Conservation (phyloP, 2,888 invertebrate species). For the Cataglyphis livida region DNA sequence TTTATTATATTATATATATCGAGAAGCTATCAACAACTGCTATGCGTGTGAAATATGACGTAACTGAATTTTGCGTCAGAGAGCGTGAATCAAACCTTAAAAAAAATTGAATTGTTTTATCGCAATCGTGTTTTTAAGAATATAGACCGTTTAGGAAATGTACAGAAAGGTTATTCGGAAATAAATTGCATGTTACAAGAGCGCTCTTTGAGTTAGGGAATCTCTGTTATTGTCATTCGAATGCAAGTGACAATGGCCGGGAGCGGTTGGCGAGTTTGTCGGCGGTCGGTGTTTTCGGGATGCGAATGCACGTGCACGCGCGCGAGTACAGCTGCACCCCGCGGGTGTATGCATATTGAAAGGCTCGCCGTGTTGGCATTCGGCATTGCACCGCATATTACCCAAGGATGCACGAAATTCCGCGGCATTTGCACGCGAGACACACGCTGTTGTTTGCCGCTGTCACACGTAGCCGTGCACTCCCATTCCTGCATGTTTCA, state of each 20-base stretch:
- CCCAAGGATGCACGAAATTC: conserved; percentile 83
- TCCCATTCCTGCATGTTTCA: conserved; percentile 75
- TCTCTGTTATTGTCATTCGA: conserved; percentile 39
- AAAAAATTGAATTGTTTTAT: conserved; percentile 25
- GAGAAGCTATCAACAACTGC: neutral
- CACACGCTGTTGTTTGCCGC: conserved; percentile 77
- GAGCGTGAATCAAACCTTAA: neutral
- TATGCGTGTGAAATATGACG: neutral
- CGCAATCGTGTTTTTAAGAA: conserved; percentile 27
- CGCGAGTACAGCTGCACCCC: conserved; percentile 64
- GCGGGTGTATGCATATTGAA: conserved; percentile 71
- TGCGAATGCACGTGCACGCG: conserved; percentile 42
- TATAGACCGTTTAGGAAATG: neutral
- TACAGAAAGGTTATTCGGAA: neutral
- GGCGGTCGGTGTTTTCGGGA: conserved; percentile 53
- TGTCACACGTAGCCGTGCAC: conserved; percentile 75
- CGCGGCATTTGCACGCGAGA: conserved; percentile 79
- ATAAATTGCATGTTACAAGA: conserved; percentile 6
- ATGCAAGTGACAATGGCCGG: neutral
- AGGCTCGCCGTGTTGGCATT: conserved; percentile 79
- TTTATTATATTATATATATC: neutral
- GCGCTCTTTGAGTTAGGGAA: conserved; percentile 22
- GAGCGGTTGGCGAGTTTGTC: conserved; percentile 17
- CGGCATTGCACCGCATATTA: conserved; percentile 84
- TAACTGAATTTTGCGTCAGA: neutral